A percentile compares a stretch with the other conserved stretches of the same genome.
Conservation (phyloP, 2,888 invertebrate species). For the Eupithecia subumbrata region DNA sequence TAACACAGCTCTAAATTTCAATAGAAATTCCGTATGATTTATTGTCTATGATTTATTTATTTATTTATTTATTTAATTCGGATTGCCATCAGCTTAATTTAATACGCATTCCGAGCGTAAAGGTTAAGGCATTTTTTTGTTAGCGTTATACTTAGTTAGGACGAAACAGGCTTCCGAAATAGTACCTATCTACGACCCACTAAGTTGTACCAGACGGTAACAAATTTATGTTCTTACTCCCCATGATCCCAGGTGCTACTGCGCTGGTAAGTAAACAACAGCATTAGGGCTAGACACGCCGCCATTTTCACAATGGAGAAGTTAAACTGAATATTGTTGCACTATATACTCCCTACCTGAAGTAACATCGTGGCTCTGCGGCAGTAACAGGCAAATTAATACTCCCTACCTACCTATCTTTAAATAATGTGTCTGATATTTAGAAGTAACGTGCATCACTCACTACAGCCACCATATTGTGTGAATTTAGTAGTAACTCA, state of each 20-base stretch:
- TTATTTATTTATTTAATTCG: too few relatives aligned
- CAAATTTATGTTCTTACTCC: slow-evolving; percentile 5
- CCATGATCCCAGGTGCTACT: slow-evolving; percentile 3
- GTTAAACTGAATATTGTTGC: neutral
- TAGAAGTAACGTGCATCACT: neutral
- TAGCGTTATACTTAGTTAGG: too few relatives aligned
- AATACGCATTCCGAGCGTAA: too few relatives aligned
- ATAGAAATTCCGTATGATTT: too few relatives aligned
- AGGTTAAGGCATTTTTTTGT: too few relatives aligned
- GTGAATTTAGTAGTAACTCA: too few relatives aligned
- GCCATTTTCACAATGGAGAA: neutral
- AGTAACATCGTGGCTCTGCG: too few relatives aligned
- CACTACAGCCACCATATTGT: neutral
- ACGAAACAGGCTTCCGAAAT: neutral
- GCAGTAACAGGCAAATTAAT: too few relatives aligned
- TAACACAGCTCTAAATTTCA: too few relatives aligned
- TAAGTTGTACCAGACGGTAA: neutral
- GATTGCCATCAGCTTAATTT: too few relatives aligned
- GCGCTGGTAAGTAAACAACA: slow-evolving; percentile 8
- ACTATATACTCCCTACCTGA: neutral
- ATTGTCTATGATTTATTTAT: too few relatives aligned
- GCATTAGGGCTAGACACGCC: slow-evolving; percentile 4
- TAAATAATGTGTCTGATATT: neutral
- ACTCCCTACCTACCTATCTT: neutral
- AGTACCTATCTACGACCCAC: neutral